phyloP scores from a whole-genome alignment of 2,888 invertebrate genomes.

The Plagiodera versicolora region DNA sequence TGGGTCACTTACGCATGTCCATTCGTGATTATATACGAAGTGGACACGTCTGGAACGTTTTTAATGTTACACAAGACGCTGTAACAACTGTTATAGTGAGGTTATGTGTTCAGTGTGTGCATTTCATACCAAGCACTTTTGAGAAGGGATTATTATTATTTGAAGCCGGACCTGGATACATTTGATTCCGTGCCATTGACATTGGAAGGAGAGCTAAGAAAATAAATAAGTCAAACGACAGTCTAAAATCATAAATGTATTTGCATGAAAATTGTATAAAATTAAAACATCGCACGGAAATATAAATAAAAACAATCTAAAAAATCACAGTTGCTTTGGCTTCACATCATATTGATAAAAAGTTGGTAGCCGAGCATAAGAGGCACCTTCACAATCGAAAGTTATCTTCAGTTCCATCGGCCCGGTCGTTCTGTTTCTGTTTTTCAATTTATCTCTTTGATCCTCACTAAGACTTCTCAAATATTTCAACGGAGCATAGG shows the following conservation, averaged over 20 bases:
- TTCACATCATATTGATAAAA: constrained; percentile 38
- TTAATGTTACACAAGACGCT: too few species aligned
- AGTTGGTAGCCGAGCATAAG: constrained; percentile 44
- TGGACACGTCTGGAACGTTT: too few species aligned
- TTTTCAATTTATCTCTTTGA: constrained; percentile 18
- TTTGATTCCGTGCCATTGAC: too few species aligned
- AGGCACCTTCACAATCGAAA: constrained; percentile 45
- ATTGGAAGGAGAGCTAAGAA: not conserved
- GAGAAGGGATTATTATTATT: too few species aligned
- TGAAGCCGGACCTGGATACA: too few species aligned
- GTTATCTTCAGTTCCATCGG: constrained; percentile 35
- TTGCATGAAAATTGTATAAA: constrained; percentile 13
- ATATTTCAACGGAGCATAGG: constrained; percentile 41
- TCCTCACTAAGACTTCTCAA: constrained; percentile 27
- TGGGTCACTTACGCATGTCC: too few species aligned
- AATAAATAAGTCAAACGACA: not conserved
- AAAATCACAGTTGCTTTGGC: constrained; percentile 23
- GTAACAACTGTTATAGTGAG: too few species aligned
- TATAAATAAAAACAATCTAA: constrained; percentile 17
- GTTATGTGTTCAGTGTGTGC: too few species aligned
- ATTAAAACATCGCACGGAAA: constrained; percentile 18
- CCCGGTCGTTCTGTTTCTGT: constrained; percentile 27
- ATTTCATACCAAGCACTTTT: too few species aligned
- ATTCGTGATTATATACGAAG: too few species aligned
- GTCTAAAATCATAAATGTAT: constrained; percentile 16